Evolutionary conservation across 2,888 invertebrate species (phyloP).

Genomic region (Megaustenia siamemsis): DNA sequence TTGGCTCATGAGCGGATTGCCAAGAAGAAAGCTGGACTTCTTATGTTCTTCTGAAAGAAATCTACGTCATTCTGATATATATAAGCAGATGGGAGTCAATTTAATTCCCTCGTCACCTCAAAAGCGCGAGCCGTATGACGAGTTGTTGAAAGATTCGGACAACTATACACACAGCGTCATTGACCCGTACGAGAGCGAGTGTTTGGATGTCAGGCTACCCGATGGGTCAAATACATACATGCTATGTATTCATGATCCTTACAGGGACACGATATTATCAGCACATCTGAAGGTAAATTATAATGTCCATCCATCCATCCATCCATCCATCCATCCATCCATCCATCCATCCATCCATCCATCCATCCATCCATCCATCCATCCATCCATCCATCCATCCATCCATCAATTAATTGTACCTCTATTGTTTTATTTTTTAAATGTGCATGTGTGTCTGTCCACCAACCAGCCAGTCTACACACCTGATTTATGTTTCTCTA

Average conservation of each 20-base stretch:
- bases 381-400: too few relatives aligned
- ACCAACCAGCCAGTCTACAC: background rate
- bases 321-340: background rate
- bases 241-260: constrained; percentile 43
- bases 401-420: too few relatives aligned
- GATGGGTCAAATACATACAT: background rate
- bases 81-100: background rate
- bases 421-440: background rate
- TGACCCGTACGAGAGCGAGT: constrained; percentile 25
- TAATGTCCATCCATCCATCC: background rate
- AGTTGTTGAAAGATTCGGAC: background rate
- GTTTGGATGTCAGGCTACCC: constrained; percentile 6
- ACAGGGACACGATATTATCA: constrained; percentile 31
- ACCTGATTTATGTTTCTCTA: background rate
- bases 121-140: too few relatives aligned
- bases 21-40: background rate
- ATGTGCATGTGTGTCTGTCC: too few relatives aligned
- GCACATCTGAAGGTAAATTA: constrained; percentile 39
- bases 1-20: background rate
- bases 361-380: too few relatives aligned
- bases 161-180: background rate
- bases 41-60: constrained; percentile 12
- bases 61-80: background rate
- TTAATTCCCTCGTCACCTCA: background rate
- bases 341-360: too few relatives aligned